Evolutionary conservation across 2,888 invertebrate species (phyloP), one percentile per base, ranked within the genome.

Genomic region (Barypeithes pellucidus): DNA sequence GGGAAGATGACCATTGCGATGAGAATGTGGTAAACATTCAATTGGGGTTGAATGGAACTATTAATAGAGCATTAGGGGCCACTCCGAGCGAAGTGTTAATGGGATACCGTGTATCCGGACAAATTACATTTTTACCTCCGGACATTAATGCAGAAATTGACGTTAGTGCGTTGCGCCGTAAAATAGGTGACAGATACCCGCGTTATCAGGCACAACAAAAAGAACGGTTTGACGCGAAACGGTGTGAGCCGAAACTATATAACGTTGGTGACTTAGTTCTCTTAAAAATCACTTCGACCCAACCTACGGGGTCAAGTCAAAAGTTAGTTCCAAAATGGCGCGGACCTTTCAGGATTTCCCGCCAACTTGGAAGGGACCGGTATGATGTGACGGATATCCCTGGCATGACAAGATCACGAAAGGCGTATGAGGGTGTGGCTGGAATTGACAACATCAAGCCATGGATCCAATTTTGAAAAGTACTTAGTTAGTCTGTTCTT

Each of bases 51-150:
- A 76, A 75, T 36, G 75, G 67, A 1, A 75, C 76, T n/a, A n/a
- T 76, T 61, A 77, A 77, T 61, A 67, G 67, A 50, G 75, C 76
- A 1, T 33, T 76, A 39, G 75, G 67, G 14, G 59, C 67, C 24
- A 45, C 76, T n/a, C 76, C 75, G 5, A 75, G 75, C 39, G 67
- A 77, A 47, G 76, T 66, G 20, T 62, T 77, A 54, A 52, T 77
- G 57, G 77, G 77, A n/a, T 75, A 67, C 41, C 41, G 76, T 29
- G 79, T 79, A 60, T n/a, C 67, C n/a, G 60, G 39, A 20, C 20
- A 54, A 52, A 39, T 66, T n/a, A 54, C 66, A 39, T 66, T 54
- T 36, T 12, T 22, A 8, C 61, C 68, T 57, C 43, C 52, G 36
- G 62, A 16, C 39, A 16, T 41, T 18, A 24, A 24, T n/a, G 52